Evolutionary conservation across 2,113 vertebrate genomes (phyloP), one percentile per base, ranked within the genome.

Genomic region (Sigmodon hispidus): DNA sequence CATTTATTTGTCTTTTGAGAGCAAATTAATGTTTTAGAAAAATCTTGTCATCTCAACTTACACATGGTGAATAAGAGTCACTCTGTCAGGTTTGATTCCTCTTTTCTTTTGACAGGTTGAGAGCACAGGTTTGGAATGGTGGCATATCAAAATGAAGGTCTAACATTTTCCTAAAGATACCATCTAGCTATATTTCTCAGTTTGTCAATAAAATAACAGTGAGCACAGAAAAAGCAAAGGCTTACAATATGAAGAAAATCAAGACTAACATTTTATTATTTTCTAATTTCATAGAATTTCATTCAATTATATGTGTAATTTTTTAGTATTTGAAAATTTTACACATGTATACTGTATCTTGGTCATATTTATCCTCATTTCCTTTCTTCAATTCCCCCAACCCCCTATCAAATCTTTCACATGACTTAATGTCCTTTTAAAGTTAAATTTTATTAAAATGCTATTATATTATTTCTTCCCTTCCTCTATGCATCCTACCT

Each of bases 1-100:
- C 73, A 94, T 73, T 94, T 48, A 57, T 95, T 96, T 97, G 70
- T 85, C 57, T 94, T 91, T 84, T 89, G 61, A 79, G 21, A 76
- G 7, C 73, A 48, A 93, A 86, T 91, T 91, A 94, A 69, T 12
- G 77, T 95, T 95, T 92, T 43, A 40, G 57, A 31, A 36, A 96
- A 96, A 73, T 75, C 91, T 91, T 81, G 34, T 79, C 61, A 87
- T 89, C 50, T 17, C 73, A 89, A 69, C 26, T 45, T 97, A 94
- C 86, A 90, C 36, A 40, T 80, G n/a, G 55, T 89, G 50, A 90
- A 94, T 48, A 87, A 91, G 94, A 83, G 50, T 69, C 26, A 87
- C 16, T 67, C 31, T 16, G 75, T 26, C 11, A 79, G 24, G 19
- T 36, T 84, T 59, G 24, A 95, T 15, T 90, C 55, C 91, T 81